A percentile compares a stretch with the other conserved stretches of the same genome.
These are phyloP conservation scores for Ormia ochracea DNA, from an alignment of 2,888 invertebrate genomes.

Conservation along the genomic window DNA sequence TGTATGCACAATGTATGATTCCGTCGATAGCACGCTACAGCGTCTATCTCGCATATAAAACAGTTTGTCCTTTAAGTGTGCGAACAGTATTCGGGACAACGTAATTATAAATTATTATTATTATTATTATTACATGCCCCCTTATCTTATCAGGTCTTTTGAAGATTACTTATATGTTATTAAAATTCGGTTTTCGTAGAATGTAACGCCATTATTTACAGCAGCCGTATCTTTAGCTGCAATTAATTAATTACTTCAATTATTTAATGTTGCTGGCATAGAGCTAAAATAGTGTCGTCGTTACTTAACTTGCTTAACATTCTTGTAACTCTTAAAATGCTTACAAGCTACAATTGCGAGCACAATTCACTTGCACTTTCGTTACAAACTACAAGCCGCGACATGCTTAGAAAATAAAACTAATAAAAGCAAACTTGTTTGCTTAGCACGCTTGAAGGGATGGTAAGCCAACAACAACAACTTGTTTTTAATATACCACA, in stretches of 20 bases:
- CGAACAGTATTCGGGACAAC: too few species aligned
- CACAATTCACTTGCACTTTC: constrained; percentile 61
- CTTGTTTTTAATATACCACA: not conserved
- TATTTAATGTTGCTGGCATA: too few species aligned
- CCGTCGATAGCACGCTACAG: not conserved
- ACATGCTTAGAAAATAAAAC: constrained; percentile 9
- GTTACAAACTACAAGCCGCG: constrained; percentile 21
- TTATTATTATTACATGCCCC: too few species aligned
- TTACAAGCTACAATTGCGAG: constrained; percentile 33
- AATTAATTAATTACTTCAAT: too few species aligned
- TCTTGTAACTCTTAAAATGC: constrained; percentile 12
- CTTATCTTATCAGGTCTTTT: too few species aligned
- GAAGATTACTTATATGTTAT: too few species aligned
- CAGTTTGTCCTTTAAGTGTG: too few species aligned
- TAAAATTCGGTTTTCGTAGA: too few species aligned
- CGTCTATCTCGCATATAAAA: not conserved
- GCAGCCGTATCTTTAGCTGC: too few species aligned
- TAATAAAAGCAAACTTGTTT: constrained; percentile 27
- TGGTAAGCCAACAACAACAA: not conserved
- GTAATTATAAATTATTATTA: too few species aligned
- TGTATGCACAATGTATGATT: constrained; percentile 24
- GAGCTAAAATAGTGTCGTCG: not conserved
- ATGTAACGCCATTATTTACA: too few species aligned
- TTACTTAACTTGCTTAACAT: not conserved
- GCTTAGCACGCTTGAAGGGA: constrained; percentile 14